These are phyloP conservation scores for Hypanus sabinus DNA, from an alignment of 2,113 vertebrate genomes.

Conservation along the genomic window DNA sequence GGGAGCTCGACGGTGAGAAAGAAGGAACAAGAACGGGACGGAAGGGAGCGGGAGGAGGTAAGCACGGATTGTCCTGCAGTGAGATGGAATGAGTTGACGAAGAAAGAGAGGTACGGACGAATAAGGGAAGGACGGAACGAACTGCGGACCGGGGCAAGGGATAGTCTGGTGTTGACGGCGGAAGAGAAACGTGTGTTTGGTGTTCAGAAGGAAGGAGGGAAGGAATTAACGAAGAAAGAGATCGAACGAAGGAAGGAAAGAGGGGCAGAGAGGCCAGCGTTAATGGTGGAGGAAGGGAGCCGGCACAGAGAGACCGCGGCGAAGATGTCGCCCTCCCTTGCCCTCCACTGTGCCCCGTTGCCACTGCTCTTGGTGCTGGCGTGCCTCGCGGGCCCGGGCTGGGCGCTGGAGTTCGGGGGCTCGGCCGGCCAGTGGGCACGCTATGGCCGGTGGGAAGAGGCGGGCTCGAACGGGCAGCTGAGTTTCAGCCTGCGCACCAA, in stretches of 20 bases:
- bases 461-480: constrained; percentile 70
- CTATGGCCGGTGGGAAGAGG: constrained; percentile 73
- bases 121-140: no score
- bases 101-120: no score
- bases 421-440: constrained; percentile 86
- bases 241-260: no score
- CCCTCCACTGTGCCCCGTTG: no score
- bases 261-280: no score
- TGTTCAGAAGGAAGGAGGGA: no score
- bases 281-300: constrained; percentile 27
- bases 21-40: constrained; percentile 38
- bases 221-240: no score
- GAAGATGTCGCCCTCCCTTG: accelerated
- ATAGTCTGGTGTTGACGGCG: no score
- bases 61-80: constrained; percentile 22
- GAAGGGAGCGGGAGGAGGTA: constrained; percentile 44
- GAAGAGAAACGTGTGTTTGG: background rate
- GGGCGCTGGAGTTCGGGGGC: constrained; percentile 76
- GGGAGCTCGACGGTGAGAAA: constrained; percentile 36
- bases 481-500: constrained; percentile 86
- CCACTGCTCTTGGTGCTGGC: constrained; percentile 45
- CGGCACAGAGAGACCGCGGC: background rate
- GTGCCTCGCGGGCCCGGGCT: constrained; percentile 44
- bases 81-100: no score
- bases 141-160: no score